phyloP scores from a whole-genome alignment of 2,888 invertebrate species.

The Polietes domitor region DNA sequence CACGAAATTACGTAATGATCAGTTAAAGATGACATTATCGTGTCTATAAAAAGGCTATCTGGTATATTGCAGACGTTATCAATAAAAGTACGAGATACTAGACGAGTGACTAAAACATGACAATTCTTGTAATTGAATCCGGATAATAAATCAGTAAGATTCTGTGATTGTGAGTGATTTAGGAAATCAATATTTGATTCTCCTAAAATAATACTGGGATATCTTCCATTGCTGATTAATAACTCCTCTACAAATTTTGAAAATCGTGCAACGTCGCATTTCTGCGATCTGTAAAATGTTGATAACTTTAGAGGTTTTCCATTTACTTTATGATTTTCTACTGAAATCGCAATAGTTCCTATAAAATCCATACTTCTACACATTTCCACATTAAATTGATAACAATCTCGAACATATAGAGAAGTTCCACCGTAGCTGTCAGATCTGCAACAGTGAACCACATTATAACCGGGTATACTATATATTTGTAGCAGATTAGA shows the following conservation, averaged over 20 bases:
- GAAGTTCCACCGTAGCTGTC: conserved; percentile 32
- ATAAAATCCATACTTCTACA: conserved; percentile 6
- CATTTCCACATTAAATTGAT: background rate
- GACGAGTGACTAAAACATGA: conserved; percentile 39
- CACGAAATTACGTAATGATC: conserved; percentile 39
- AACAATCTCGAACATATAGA: background rate
- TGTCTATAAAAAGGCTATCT: background rate
- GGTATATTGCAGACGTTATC: conserved; percentile 32
- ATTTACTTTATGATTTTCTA: background rate
- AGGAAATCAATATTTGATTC: conserved; percentile 43
- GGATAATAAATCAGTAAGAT: conserved; percentile 1
- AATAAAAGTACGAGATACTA: conserved; percentile 21
- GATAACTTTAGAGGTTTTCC: conserved; percentile 18
- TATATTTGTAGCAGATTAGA: background rate
- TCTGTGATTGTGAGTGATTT: background rate
- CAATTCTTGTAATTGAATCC: conserved; percentile 7
- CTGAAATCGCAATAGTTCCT: background rate
- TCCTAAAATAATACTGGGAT: conserved; percentile 28
- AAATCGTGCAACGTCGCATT: background rate
- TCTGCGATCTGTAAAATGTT: conserved; percentile 21
- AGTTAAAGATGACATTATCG: conserved; percentile 5
- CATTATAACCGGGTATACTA: conserved; percentile 12
- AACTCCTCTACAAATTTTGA: background rate
- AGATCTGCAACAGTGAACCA: conserved; percentile 3
- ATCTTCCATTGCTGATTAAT: background rate